A percentile compares a stretch with the other conserved stretches of the same genome.
Evolutionary conservation across 2,113 vertebrate species (phyloP).

Genomic region (Megaleporinus macrocephalus): DNA sequence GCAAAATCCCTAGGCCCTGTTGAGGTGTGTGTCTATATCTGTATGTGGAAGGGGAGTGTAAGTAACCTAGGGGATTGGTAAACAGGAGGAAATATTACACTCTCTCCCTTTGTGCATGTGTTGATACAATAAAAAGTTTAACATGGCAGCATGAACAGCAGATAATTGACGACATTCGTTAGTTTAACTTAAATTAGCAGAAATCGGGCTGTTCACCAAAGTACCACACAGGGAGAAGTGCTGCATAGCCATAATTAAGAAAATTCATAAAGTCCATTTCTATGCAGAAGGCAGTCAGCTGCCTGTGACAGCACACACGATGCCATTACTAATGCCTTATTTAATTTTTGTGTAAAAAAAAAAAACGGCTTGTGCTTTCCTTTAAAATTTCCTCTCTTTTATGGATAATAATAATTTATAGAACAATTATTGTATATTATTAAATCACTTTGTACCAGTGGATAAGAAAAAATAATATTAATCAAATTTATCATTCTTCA

Average conservation of each 20-base stretch:
- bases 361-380: too few species aligned
- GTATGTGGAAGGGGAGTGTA: not conserved
- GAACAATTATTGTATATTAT: too few species aligned
- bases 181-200: too few species aligned
- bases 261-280: too few species aligned
- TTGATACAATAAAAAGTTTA: not conserved
- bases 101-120: not conserved
- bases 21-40: slow-evolving; percentile 9
- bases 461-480: too few species aligned
- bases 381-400: too few species aligned
- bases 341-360: not conserved
- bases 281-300: not conserved
- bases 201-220: too few species aligned
- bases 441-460: too few species aligned
- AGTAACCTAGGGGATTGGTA: slow-evolving; percentile 23
- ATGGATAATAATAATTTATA: too few species aligned
- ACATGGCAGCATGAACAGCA: not conserved
- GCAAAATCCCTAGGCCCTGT: not conserved
- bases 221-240: too few species aligned
- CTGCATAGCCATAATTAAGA: too few species aligned
- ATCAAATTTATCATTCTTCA: too few species aligned
- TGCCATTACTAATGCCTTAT: not conserved
- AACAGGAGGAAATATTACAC: not conserved
- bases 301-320: not conserved
- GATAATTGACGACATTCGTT: not conserved